A percentile compares a stretch with the other conserved stretches of the same genome.
Evolutionary conservation across 30 jellyfish, hydroid and myxozoan genomes (phyloP).

Genomic region (Hydra vulgaris): DNA sequence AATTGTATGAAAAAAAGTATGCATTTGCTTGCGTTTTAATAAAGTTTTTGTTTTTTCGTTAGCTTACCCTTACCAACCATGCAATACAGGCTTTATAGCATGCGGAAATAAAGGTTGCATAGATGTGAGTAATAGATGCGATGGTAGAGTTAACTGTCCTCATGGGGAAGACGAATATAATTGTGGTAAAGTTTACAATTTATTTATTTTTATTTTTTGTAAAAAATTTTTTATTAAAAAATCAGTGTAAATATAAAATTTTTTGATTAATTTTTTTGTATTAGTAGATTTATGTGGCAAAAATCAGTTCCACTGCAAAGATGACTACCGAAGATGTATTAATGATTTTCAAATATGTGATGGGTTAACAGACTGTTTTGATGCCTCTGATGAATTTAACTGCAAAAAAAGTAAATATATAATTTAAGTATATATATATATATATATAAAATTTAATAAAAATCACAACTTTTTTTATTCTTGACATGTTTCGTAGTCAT

Average conservation of each 20-base stretch:
- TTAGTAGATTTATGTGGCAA: slow-evolving; percentile 12
- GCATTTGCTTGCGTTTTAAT: neutral
- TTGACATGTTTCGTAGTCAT: too few species aligned
- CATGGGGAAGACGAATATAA: slow-evolving; percentile 68
- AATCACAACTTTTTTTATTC: too few species aligned
- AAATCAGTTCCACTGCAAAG: neutral
- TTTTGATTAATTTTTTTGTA: neutral
- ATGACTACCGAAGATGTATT: slow-evolving; percentile 30
- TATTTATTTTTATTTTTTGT: neutral
- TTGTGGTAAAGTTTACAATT: slow-evolving; percentile 18
- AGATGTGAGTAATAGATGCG: slow-evolving; percentile 41
- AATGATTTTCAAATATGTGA: slow-evolving; percentile 37
- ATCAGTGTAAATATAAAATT: neutral
- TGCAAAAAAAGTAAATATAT: slow-evolving; percentile 20
- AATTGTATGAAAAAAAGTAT: neutral
- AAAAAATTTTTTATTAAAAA: neutral
- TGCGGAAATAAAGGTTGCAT: slow-evolving; percentile 52
- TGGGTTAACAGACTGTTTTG: slow-evolving; percentile 64
- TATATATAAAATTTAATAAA: too few species aligned
- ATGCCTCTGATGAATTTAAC: slow-evolving; percentile 66
- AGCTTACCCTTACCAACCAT: neutral
- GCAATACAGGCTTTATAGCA: slow-evolving; percentile 11
- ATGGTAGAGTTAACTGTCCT: slow-evolving; percentile 43
- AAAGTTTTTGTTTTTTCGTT: too few species aligned
- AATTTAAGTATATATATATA: too few species aligned